Conservation (phyloP, 2,797 vertebrate species). For the Glossophaga mutica region DNA sequence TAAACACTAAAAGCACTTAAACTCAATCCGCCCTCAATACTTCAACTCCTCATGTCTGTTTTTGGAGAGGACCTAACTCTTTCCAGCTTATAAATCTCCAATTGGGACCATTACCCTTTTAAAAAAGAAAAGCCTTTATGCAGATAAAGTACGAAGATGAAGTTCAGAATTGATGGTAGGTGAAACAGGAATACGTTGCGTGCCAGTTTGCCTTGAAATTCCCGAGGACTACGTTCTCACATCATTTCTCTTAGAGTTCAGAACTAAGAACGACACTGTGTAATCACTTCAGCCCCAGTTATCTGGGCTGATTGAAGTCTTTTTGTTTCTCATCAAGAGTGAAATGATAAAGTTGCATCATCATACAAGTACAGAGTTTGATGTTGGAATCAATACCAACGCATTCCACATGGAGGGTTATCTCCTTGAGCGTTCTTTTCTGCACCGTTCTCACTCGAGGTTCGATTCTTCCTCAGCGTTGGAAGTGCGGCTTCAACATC, state of each 20-base stretch:
- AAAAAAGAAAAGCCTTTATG: background rate
- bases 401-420: background rate
- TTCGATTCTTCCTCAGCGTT: background rate
- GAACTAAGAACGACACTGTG: background rate
- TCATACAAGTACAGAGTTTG: background rate
- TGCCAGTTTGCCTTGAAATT: background rate
- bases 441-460: background rate
- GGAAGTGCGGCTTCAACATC: background rate
- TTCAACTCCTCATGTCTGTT: constrained; percentile 68
- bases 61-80: constrained; percentile 57
- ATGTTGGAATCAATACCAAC: background rate
- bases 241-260: constrained; percentile 43
- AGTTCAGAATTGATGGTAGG: background rate
- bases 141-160: constrained; percentile 35
- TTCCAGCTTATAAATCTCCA: constrained; percentile 63
- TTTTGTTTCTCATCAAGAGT: background rate
- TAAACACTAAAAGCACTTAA: constrained; percentile 82
- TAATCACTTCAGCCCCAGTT: background rate
- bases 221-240: background rate
- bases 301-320: background rate
- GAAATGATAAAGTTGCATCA: background rate
- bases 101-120: constrained; percentile 18
- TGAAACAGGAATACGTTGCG: background rate
- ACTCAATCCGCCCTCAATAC: constrained; percentile 70
- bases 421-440: background rate